These are phyloP conservation scores for Apostichopus leukothele DNA, from an alignment of 53 echinoderm and acorn worm species.

Conservation along the genomic window DNA sequence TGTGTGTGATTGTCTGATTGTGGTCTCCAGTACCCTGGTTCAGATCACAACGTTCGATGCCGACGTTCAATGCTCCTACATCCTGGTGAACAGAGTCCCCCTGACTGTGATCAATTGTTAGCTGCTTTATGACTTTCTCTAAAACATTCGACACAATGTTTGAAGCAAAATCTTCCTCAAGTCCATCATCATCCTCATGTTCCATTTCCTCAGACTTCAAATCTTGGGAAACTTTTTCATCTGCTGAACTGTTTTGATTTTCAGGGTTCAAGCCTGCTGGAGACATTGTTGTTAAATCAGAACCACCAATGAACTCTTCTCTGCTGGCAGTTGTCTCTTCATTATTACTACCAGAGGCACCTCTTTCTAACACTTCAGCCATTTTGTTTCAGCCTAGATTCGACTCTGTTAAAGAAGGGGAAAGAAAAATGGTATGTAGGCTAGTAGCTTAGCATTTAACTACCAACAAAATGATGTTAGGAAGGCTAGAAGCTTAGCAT, in stretches of 20 bases:
- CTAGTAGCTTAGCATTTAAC: too few species aligned
- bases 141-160: neutral
- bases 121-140: neutral
- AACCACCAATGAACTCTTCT: neutral
- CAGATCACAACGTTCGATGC: neutral
- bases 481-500: too few species aligned
- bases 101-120: neutral
- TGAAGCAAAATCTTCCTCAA: slow-evolving; percentile 23
- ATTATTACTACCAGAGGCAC: neutral
- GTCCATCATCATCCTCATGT: neutral
- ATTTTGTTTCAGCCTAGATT: neutral
- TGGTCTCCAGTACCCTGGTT: slow-evolving; percentile 25
- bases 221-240: neutral
- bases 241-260: neutral
- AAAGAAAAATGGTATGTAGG: too few species aligned
- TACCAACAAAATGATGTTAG: too few species aligned
- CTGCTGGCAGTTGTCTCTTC: neutral
- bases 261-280: neutral
- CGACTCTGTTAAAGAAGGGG: too few species aligned
- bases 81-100: neutral
- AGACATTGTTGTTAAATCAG: neutral
- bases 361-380: neutral
- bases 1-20: neutral
- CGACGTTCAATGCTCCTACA: too few species aligned
- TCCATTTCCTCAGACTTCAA: neutral